A percentile compares a stretch with the other conserved stretches of the same genome.
These are phyloP conservation scores for Corydoras sp. DNA, from an alignment of 2,113 vertebrate genomes.

Conservation along the genomic window DNA sequence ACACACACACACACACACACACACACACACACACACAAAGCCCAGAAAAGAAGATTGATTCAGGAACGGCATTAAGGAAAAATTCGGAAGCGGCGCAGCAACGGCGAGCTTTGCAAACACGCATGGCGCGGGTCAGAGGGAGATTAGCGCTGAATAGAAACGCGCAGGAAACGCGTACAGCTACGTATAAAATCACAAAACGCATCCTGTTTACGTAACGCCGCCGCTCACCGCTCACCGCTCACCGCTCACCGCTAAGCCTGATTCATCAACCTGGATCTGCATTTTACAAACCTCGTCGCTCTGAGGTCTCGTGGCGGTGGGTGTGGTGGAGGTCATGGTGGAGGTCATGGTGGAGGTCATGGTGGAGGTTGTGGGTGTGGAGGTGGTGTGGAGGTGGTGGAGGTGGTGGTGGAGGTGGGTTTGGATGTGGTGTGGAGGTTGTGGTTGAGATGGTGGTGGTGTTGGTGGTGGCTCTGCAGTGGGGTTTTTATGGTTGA, in stretches of 20 bases:
- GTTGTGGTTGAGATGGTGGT: too few relatives aligned
- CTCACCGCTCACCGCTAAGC: not conserved
- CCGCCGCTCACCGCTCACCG: too few relatives aligned
- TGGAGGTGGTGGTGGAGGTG: too few relatives aligned
- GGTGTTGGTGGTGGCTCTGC: too few relatives aligned
- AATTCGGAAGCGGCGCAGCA: not conserved
- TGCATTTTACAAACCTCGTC: too few relatives aligned
- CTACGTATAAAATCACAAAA: not conserved
- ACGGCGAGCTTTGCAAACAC: not conserved
- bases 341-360: too few relatives aligned
- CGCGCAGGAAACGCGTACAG: not conserved
- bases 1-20: constrained; percentile 9
- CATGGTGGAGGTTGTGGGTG: too few relatives aligned
- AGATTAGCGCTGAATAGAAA: not conserved
- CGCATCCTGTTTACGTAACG: not conserved
- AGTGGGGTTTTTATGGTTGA: constrained; percentile 2
- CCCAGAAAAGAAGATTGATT: not conserved
- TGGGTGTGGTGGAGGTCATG: too few relatives aligned
- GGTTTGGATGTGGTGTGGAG: too few relatives aligned
- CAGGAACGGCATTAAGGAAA: not conserved
- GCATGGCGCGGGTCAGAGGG: not conserved
- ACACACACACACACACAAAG: not conserved
- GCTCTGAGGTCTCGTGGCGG: too few relatives aligned
- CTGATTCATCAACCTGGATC: too few relatives aligned
- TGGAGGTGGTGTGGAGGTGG: too few relatives aligned